Base-by-base conservation (phyloP, 2,113 vertebrate genomes). In the Melanerpes aurifrons region DNA sequence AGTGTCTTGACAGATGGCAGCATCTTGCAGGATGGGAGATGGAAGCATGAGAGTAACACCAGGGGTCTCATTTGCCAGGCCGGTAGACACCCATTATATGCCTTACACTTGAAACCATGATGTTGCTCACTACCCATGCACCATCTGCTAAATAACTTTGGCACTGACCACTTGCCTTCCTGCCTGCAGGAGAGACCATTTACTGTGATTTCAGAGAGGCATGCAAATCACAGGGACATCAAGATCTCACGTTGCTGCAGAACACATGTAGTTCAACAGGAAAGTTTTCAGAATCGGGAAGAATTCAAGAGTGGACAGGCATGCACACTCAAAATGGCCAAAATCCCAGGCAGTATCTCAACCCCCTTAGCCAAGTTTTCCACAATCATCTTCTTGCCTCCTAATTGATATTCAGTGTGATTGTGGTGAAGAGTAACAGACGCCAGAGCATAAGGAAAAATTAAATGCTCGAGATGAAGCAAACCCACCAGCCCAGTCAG, bases 361-460 rank as follows among this genome's bases (percentile, higher is more conserved):
- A 54, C 50, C 47, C 69, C 72, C 48, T 79, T 66, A 48, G 26
- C 31, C 40, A 88, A 82, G 61, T 63, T 91, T 95, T 95, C 76
- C 61, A 64, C 72, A 90, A 61, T 47, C 64, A 88, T 77, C 76
- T 89, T 94, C 94, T 85, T 4, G 6, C 72, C 53, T 88, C 94
- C 89, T 96, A 90, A 97, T 96, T 97, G 94, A 97, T 96, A 97
- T 96, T 96, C 96, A 94, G 93, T 43, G 94, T 86, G 94, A 97
- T 3, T 89, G 62, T 74, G 87, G 89, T 92, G 73, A 85, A 89
- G 82, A 93, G 76, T 73, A 95, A 92, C 97, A 97, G 96, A 96
- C 69, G 92, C 91, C 77, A 83, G 73, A 94, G 75, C 96, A 96
- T 93, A 97, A 96, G 96, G 96, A 86, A 96, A 96, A 96, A 96